phyloP scores from a whole-genome alignment of 2,888 invertebrate genomes.

The Anthoptus insignis region DNA sequence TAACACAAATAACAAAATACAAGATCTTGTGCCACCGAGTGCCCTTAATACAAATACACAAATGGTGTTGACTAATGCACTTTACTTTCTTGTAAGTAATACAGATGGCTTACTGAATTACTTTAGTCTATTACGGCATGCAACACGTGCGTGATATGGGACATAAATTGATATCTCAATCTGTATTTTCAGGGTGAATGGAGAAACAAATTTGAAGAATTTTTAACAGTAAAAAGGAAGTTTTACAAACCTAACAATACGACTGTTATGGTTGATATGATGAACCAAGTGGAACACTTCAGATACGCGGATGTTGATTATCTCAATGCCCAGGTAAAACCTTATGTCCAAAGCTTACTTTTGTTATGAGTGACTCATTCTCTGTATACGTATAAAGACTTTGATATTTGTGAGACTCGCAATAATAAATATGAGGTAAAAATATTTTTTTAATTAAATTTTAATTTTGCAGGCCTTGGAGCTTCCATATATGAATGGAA shows the following conservation, averaged over 20 bases:
- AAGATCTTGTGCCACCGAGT: conserved; percentile 53
- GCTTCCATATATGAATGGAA: conserved; percentile 41
- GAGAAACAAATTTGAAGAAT: conserved; percentile 50
- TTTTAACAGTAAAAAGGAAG: conserved; percentile 47
- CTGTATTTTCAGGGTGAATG: conserved; percentile 54
- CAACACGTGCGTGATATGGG: no score
- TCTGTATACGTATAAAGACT: no score
- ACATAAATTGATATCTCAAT: neutral
- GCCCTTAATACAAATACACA: conserved; percentile 53
- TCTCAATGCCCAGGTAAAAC: conserved; percentile 44
- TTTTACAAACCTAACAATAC: conserved; percentile 50
- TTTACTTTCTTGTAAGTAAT: conserved; percentile 57
- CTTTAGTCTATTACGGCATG: no score
- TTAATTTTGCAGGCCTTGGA: conserved; percentile 56
- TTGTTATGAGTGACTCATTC: no score
- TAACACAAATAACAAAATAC: conserved; percentile 59
- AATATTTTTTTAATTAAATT: no score
- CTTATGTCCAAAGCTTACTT: no score
- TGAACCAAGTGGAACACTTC: conserved; percentile 52
- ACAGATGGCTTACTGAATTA: neutral
- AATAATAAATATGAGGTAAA: no score
- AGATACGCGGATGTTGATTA: conserved; percentile 39
- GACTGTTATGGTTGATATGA: conserved; percentile 48
- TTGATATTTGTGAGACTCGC: no score
- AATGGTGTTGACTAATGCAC: conserved; percentile 60